Conservation (phyloP, 2,888 invertebrate species). For the Drosophila subquinaria region DNA sequence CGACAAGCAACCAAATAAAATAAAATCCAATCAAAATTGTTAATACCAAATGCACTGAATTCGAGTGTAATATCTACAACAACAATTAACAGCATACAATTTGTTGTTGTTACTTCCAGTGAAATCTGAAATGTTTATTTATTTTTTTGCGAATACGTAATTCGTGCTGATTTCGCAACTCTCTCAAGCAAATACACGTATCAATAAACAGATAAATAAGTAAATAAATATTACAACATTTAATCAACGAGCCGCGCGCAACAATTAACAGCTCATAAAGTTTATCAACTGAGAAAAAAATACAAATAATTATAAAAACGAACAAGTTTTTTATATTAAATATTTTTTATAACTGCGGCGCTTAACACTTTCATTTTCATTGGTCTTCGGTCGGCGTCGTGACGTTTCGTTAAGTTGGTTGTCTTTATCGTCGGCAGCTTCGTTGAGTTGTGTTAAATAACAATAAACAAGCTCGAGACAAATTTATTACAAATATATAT, state of each 20-base stretch:
- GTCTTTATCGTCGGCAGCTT: conserved; percentile 53
- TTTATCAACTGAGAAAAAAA: conserved; percentile 8
- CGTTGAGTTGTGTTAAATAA: conserved; percentile 74
- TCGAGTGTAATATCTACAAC: conserved; percentile 30
- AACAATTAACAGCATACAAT: conserved; percentile 20
- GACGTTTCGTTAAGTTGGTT: conserved; percentile 49
- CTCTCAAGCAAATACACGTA: conserved; percentile 13
- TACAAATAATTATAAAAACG: conserved; percentile 20
- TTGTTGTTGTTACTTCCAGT: conserved; percentile 46
- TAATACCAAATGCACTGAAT: conserved; percentile 15
- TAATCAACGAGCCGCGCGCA: conserved; percentile 37
- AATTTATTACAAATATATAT: conserved; percentile 22
- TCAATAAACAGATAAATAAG: conserved; percentile 35
- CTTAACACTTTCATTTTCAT: conserved; percentile 79
- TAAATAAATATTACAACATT: conserved; percentile 66
- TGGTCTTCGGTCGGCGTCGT: conserved; percentile 29
- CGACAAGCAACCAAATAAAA: conserved; percentile 18
- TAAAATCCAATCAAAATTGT: conserved; percentile 6
- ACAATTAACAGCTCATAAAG: conserved; percentile 40
- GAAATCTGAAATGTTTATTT: conserved; percentile 56
- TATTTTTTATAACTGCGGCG: conserved; percentile 40
- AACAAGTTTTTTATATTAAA: conserved; percentile 16
- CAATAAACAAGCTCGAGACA: conserved; percentile 54
- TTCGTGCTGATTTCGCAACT: conserved; percentile 57
- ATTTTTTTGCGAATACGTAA: conserved; percentile 23